These are phyloP conservation scores for Hirtodrosophila trivittata DNA, from an alignment of 2,888 invertebrate species.

Conservation along the genomic window DNA sequence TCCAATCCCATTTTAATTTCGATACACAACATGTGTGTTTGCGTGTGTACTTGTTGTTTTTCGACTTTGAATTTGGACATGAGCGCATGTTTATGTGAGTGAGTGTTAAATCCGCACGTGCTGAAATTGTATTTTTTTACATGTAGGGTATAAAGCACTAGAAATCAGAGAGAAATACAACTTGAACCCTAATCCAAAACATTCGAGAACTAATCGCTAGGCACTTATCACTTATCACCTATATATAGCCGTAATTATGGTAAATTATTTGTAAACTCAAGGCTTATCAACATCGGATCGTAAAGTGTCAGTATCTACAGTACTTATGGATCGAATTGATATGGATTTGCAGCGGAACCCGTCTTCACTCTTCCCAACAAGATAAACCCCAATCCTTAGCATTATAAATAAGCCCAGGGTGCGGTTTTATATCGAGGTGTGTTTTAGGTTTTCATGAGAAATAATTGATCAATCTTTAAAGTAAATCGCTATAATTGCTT, in stretches of 20 bases:
- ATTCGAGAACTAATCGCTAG: conserved; percentile 34
- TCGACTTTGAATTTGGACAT: neutral
- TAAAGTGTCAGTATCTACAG: conserved; percentile 14
- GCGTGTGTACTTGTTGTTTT: neutral
- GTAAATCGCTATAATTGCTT: too few species aligned
- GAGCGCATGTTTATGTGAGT: conserved; percentile 15
- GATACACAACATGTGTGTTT: conserved; percentile 7
- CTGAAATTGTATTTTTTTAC: too few species aligned
- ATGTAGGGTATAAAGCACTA: too few species aligned
- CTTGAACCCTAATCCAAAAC: conserved; percentile 32
- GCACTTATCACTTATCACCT: conserved; percentile 39
- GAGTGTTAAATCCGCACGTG: conserved; percentile 13
- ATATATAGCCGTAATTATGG: conserved; percentile 21
- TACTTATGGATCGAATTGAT: conserved; percentile 13
- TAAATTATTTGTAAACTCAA: conserved; percentile 52
- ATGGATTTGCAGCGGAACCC: too few species aligned
- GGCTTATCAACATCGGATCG: conserved; percentile 25
- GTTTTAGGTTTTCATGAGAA: too few species aligned
- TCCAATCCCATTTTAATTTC: conserved; percentile 2
- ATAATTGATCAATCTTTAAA: too few species aligned
- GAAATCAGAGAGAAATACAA: conserved; percentile 26
- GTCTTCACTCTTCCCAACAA: too few species aligned
- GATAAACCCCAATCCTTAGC: too few species aligned
- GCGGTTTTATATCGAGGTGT: too few species aligned
- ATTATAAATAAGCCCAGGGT: too few species aligned